These are phyloP conservation scores for Drosophila phalerata DNA, from an alignment of 2,888 invertebrate species.

Conservation along the genomic window DNA sequence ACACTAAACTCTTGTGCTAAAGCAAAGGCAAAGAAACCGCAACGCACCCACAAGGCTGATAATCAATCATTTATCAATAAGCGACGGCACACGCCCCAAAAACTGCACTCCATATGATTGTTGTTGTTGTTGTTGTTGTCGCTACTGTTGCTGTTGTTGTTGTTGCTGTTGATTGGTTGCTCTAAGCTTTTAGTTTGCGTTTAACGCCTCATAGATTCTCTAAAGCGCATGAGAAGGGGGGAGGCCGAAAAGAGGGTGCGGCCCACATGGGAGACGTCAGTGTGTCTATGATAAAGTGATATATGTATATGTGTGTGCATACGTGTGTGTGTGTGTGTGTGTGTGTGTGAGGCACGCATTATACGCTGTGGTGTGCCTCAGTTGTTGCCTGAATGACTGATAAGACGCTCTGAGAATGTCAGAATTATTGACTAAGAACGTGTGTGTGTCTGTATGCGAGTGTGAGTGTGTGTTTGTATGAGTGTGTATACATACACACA, in stretches of 20 bases:
- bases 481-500: conserved; percentile 7
- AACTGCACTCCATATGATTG: conserved; percentile 49
- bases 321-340: conserved; percentile 21
- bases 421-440: conserved; percentile 37
- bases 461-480: conserved; percentile 1
- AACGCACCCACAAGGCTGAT: conserved; percentile 70
- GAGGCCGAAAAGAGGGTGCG: conserved; percentile 4
- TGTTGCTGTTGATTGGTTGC: conserved; percentile 56
- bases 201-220: conserved; percentile 77
- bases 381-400: conserved; percentile 50
- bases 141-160: conserved; percentile 26
- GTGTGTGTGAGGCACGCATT: conserved; percentile 57
- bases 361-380: conserved; percentile 54
- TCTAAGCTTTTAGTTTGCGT: conserved; percentile 78
- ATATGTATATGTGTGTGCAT: conserved; percentile 24
- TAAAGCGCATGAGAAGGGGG: conserved; percentile 57
- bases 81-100: conserved; percentile 69
- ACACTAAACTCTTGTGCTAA: conserved; percentile 76
- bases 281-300: conserved; percentile 66
- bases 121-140: conserved; percentile 10
- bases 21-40: conserved; percentile 67
- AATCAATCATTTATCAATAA: conserved; percentile 80
- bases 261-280: conserved; percentile 57
- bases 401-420: conserved; percentile 48
- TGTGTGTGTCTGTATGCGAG: conserved; percentile 5